These are phyloP conservation scores for Pectinophora gossypiella DNA, from an alignment of 1,140 invertebrate genomes.

Conservation along the genomic window DNA sequence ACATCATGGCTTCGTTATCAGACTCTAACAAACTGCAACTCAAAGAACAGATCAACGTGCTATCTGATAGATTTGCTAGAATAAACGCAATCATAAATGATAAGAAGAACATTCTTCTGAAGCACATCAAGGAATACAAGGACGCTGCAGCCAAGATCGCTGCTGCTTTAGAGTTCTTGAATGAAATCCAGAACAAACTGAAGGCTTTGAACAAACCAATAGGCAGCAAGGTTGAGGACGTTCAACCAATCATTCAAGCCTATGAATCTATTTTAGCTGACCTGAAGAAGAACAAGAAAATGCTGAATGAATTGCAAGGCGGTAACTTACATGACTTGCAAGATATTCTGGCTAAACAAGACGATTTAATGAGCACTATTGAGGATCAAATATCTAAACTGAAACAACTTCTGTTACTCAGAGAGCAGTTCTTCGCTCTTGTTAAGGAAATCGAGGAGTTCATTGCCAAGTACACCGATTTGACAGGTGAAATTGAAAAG, in stretches of 20 bases:
- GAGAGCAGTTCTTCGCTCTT: conserved; percentile 91
- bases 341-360: conserved; percentile 86
- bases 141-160: conserved; percentile 85
- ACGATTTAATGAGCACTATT: conserved; percentile 87
- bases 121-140: conserved; percentile 86
- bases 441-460: conserved; percentile 92
- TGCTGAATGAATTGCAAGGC: conserved; percentile 86
- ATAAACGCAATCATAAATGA: conserved; percentile 86
- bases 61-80: conserved; percentile 85
- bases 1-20: conserved; percentile 86
- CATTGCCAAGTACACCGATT: conserved; percentile 90
- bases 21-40: conserved; percentile 89
- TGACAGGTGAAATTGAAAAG: conserved; percentile 90
- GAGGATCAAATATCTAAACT: conserved; percentile 90
- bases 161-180: conserved; percentile 87
- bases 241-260: conserved; percentile 83
- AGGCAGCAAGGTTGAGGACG: conserved; percentile 89
- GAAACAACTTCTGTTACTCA: conserved; percentile 84
- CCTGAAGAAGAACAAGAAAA: conserved; percentile 86
- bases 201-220: conserved; percentile 90
- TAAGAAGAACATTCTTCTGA: conserved; percentile 81
- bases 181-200: conserved; percentile 87
- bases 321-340: conserved; percentile 85
- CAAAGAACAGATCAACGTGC: conserved; percentile 84
- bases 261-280: conserved; percentile 89